Evolutionary conservation across 2,113 vertebrate species (phyloP), one percentile per base, ranked within the genome.

Genomic region (Phrynosoma platyrhinos): DNA sequence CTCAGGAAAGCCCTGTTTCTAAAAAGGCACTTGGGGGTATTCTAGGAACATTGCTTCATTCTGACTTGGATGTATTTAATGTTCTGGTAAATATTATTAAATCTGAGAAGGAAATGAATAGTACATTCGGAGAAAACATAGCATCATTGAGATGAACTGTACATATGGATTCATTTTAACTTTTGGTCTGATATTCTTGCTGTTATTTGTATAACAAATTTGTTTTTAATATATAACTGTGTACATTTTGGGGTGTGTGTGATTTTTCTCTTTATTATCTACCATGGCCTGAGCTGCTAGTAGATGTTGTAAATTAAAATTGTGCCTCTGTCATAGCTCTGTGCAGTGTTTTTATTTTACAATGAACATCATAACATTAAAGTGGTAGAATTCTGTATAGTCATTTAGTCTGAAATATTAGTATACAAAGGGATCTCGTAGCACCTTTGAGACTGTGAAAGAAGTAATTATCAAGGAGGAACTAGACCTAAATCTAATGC

Each of bases 31-130:
- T 30, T 3, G 32, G 76, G 13, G 47, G n/a, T 6, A 66, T 78
- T 78, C 74, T 52, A 47, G 64, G 62, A 52, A 86, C 52, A 78
- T 27, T 78, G 20, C 27, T 5, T 52, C 75, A 86, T 78, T 86
- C 58, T 52, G 47, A 52, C 30, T 25, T 85, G 55, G 58, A 66
- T 52, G 40, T 78, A 66, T 55, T 66, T 36, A 66, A 18, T 66
- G 80, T 66, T 66, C 74, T 64, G 27, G 36, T 47, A 85, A 64
- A 66, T 86, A 77, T 47, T 66, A 78, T 86, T 18, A n/a, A 42
- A 78, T 66, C 27, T 7, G 25, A 9, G 32, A 14, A 86, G 23
- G 75, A 66, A 86, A 68, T 75, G 42, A 85, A 52, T n/a, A 78
- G n/a, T 8, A 52, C n/a, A 4, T 86, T 77, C 84, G 23, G 64